phyloP scores from a whole-genome alignment of 92 coral and sea anemone species.

The Chrysogorgia sp. region DNA sequence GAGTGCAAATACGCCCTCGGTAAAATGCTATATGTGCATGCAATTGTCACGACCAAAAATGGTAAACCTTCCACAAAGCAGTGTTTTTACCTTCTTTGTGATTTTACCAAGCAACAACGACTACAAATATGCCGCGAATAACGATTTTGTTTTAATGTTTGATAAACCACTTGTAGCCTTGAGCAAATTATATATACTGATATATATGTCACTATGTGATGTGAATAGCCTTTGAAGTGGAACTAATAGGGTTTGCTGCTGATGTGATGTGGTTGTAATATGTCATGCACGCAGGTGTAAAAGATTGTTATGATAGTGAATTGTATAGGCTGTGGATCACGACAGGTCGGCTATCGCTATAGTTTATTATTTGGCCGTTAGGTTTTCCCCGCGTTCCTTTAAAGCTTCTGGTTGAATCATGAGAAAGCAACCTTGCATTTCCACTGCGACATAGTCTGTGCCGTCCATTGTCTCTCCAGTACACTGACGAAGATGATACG shows the following conservation, averaged over 20 bases:
- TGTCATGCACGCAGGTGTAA: background rate
- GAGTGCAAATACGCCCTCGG: too few species aligned
- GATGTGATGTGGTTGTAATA: too few species aligned
- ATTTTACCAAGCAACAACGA: background rate
- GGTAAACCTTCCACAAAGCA: background rate
- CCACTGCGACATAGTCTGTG: too few species aligned
- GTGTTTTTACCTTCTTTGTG: background rate
- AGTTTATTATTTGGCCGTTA: too few species aligned
- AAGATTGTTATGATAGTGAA: background rate
- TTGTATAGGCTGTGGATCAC: background rate
- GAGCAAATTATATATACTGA: background rate
- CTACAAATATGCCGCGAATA: background rate
- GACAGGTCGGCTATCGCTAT: too few species aligned
- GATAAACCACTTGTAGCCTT: background rate
- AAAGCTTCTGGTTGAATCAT: too few species aligned
- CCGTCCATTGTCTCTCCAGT: too few species aligned
- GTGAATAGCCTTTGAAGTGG: background rate
- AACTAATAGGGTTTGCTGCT: background rate
- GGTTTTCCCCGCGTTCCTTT: too few species aligned
- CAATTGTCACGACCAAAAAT: too few species aligned
- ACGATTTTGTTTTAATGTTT: background rate
- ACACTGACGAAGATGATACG: too few species aligned
- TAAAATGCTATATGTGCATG: too few species aligned
- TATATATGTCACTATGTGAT: background rate
- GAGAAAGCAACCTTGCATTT: too few species aligned